A percentile compares a stretch with the other conserved stretches of the same genome.
phyloP scores from a whole-genome alignment of 2,113 vertebrate species.

The Procavia capensis region DNA sequence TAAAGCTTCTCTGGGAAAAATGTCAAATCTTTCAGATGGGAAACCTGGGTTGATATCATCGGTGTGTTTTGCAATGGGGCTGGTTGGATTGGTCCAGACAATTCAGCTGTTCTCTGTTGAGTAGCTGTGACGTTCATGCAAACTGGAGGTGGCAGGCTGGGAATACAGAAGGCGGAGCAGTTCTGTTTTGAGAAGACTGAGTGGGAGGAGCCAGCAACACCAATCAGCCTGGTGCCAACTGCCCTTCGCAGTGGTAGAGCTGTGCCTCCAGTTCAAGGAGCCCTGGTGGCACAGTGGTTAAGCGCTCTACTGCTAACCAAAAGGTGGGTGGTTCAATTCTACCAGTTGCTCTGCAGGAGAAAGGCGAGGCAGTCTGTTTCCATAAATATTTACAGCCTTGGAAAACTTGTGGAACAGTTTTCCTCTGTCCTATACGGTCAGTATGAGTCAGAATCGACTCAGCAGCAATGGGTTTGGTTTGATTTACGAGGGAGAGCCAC shows the following conservation, averaged over 20 bases:
- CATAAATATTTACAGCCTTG: too few species aligned
- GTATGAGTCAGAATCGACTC: too few species aligned
- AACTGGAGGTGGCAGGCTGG: not conserved
- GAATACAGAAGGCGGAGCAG: not conserved
- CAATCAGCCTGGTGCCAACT: not conserved
- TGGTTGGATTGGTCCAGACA: not conserved
- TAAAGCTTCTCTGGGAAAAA: constrained; percentile 70
- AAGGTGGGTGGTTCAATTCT: too few species aligned
- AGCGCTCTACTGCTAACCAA: not conserved
- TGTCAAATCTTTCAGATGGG: constrained; percentile 68
- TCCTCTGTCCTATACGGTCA: too few species aligned
- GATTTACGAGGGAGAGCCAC: too few species aligned
- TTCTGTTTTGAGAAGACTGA: not conserved
- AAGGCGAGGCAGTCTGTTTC: too few species aligned
- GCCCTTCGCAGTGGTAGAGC: not conserved
- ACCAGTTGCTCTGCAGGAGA: too few species aligned
- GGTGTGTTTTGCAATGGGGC: constrained; percentile 57
- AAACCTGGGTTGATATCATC: constrained; percentile 63
- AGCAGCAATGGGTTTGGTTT: too few species aligned
- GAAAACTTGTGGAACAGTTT: too few species aligned
- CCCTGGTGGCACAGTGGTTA: not conserved
- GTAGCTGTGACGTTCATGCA: not conserved
- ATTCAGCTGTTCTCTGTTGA: not conserved
- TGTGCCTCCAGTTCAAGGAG: not conserved
- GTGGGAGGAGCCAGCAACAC: not conserved